These are phyloP conservation scores for Stegodyphus mimosarum DNA, from an alignment of 1,140 invertebrate genomes.

Conservation along the genomic window DNA sequence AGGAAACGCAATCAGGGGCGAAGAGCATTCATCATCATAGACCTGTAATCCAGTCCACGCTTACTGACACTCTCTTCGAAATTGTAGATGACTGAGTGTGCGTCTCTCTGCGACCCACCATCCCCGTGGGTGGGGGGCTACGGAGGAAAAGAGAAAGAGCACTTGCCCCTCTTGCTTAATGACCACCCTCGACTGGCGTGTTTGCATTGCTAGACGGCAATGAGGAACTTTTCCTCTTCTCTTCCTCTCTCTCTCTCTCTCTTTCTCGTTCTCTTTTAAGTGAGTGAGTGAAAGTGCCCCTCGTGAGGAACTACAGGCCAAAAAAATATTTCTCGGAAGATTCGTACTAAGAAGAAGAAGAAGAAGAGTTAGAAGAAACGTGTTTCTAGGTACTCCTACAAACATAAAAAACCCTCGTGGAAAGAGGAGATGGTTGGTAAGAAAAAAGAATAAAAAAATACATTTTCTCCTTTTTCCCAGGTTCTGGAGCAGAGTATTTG, in stretches of 20 bases:
- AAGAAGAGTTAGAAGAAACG: not conserved
- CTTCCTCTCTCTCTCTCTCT: too few relatives aligned
- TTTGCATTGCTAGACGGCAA: constrained; percentile 49
- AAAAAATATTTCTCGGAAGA: too few relatives aligned
- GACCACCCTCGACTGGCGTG: constrained; percentile 27
- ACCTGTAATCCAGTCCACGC: constrained; percentile 48
- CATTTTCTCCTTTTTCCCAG: not conserved
- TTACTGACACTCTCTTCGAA: constrained; percentile 42
- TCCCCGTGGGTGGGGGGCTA: not conserved
- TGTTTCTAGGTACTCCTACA: not conserved
- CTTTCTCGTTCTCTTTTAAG: too few relatives aligned
- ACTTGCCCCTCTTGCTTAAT: constrained; percentile 30
- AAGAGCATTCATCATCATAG: constrained; percentile 53
- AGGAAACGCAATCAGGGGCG: constrained; percentile 20
- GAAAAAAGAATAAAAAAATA: constrained; percentile 9
- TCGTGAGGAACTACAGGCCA: not conserved
- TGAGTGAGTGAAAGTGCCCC: constrained; percentile 26
- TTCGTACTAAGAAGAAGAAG: too few relatives aligned
- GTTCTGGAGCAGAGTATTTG: constrained; percentile 14
- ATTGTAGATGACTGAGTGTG: constrained; percentile 59
- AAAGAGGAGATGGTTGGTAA: constrained; percentile 5
- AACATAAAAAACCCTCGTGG: not conserved
- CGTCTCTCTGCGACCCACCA: not conserved
- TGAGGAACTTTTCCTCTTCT: constrained; percentile 33
- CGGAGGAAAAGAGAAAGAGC: not conserved